Percentiles rank a stretch among this genome's conserved stretches.
Evolutionary conservation across 1,140 invertebrate genomes (phyloP).

Genomic region (Drosophila repletoides): DNA sequence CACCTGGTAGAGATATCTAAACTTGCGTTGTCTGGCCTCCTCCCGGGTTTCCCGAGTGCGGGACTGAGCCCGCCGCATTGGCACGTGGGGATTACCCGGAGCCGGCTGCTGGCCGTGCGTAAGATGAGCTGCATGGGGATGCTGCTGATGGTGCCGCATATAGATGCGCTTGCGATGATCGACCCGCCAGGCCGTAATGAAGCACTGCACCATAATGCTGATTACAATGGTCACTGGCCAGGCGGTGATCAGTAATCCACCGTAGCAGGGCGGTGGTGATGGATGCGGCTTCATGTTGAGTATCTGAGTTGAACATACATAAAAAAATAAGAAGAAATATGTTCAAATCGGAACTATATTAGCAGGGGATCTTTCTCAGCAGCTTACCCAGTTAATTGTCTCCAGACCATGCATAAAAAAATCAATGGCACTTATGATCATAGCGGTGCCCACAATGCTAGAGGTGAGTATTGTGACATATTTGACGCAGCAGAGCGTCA

Average conservation of each 20-base stretch:
- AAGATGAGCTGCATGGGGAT: slow-evolving; percentile 48
- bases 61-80: slow-evolving; percentile 58
- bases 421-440: slow-evolving; percentile 79
- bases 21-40: slow-evolving; percentile 91
- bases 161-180: slow-evolving; percentile 78
- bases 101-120: slow-evolving; percentile 53
- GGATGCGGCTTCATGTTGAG: slow-evolving; percentile 79
- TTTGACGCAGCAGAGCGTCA: slow-evolving; percentile 79
- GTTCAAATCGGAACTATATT: background rate
- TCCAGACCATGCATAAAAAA: slow-evolving; percentile 79
- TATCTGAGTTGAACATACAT: slow-evolving; percentile 38
- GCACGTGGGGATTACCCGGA: slow-evolving; percentile 50
- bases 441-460: slow-evolving; percentile 79
- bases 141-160: slow-evolving; percentile 71
- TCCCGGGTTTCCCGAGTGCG: slow-evolving; percentile 87
- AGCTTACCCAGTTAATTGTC: slow-evolving; percentile 74
- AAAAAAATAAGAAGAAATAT: background rate
- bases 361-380: background rate
- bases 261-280: slow-evolving; percentile 77
- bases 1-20: slow-evolving; percentile 94
- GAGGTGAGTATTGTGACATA: slow-evolving; percentile 80
- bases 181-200: slow-evolving; percentile 81
- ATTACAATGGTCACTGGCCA: slow-evolving; percentile 78
- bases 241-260: slow-evolving; percentile 73
- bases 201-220: slow-evolving; percentile 81